Base-by-base conservation (phyloP, 2,797 vertebrate species). In the Craterocephalus amniculus region DNA sequence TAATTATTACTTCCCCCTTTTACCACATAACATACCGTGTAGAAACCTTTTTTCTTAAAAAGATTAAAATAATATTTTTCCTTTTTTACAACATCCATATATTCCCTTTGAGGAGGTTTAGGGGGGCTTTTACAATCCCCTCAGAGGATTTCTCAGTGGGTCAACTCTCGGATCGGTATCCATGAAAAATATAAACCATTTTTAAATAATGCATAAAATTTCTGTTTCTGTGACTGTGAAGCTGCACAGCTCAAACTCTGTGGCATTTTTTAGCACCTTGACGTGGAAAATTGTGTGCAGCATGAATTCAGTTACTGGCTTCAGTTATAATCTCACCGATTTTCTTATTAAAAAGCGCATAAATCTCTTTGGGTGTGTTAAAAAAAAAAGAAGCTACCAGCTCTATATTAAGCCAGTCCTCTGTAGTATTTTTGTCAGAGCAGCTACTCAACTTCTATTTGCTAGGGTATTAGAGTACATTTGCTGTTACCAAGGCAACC, bases 401-500 rank as follows among this genome's bases (percentile, higher is more conserved):
- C 38, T 24, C 20, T 2, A 43, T 18, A 49, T 18, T 22, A n/a
- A 49, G 52, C 43, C 27, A 22, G 16, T 62, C 3, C 9, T 32
- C 51, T 65, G 22, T 24, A 26, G 16, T 48, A 56, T 38, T 35
- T 66, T 13, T 55, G 29, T 54, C 27, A 55, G 40, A 22, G 6
- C 40, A 24, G 36, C 22, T 24, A 49, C 45, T 67, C 27, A 34
- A 49, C 18, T 16, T 55, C 54, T 48, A 12, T 75, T 70, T 31
- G 35, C n/a, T 27, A 34, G 29, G 9, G n/a, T 4, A 55, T 56
- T 58, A 72, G 63, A 43, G 12, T 1, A 2, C 27, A 58, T 31
- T 27, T 32, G 27, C 26, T 3, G 48, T 72, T 74, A 45, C 75
- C 58, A 48, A 16, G 22, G 58, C n/a, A 80, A 79, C 70, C 52